These are phyloP conservation scores for Euzophera pinguis DNA, from an alignment of 2,888 invertebrate genomes.

Conservation along the genomic window DNA sequence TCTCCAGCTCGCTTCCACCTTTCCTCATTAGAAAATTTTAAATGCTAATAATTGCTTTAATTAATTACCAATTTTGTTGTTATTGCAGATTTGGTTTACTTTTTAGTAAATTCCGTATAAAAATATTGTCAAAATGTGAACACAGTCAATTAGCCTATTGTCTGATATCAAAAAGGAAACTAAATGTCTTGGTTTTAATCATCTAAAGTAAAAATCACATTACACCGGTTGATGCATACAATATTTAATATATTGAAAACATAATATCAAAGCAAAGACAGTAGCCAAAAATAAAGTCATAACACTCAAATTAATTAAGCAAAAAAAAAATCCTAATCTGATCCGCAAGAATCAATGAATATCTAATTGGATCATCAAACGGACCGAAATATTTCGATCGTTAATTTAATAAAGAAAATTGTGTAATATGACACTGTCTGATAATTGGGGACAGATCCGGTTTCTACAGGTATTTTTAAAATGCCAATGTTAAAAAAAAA, in stretches of 20 bases:
- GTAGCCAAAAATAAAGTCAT: conserved; percentile 10
- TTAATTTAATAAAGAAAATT: conserved; percentile 12
- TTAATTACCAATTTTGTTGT: no score
- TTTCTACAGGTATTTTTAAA: not conserved
- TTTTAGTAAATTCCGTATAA: no score
- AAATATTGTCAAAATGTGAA: no score
- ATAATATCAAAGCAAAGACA: not conserved
- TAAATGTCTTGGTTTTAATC: no score
- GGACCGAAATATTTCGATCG: conserved; percentile 12
- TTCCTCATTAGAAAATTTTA: no score
- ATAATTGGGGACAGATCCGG: conserved; percentile 14
- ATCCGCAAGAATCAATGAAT: conserved; percentile 3
- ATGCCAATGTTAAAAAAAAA: not conserved
- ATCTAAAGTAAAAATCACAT: no score
- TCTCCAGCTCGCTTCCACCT: no score
- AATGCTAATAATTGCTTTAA: no score
- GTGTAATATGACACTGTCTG: conserved; percentile 14
- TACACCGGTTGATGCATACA: no score
- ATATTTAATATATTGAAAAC: not conserved
- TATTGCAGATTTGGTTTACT: no score
- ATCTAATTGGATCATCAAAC: conserved; percentile 13
- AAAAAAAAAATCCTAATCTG: not conserved
- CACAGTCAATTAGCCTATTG: no score
- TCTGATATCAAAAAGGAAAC: no score
- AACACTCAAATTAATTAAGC: conserved; percentile 13